A percentile compares a stretch with the other conserved stretches of the same genome.
These are phyloP conservation scores for Drosophila nigritarsus DNA, from an alignment of 2,888 invertebrate species.

Conservation along the genomic window DNA sequence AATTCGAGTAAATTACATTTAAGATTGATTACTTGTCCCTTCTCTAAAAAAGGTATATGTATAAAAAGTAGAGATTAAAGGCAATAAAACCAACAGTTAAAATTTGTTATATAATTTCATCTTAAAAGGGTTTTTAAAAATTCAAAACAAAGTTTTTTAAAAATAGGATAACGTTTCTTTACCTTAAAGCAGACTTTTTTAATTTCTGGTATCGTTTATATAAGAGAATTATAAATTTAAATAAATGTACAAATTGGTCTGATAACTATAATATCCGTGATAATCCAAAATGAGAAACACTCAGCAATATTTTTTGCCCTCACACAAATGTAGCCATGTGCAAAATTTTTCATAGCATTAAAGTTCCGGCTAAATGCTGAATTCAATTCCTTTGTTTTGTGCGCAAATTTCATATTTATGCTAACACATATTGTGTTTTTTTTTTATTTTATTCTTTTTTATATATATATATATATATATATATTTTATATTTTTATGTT, in stretches of 20 bases:
- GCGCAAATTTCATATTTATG: slow-evolving; percentile 34
- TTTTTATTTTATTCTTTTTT: not conserved
- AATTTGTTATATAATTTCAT: not conserved
- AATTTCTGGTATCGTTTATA: rapidly evolving
- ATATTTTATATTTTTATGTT: slow-evolving; percentile 57
- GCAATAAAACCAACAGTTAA: not conserved
- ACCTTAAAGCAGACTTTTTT: not conserved
- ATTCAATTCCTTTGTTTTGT: slow-evolving; percentile 21
- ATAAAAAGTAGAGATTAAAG: not conserved
- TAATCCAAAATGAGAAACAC: not conserved
- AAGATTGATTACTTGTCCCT: not conserved
- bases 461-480: not conserved
- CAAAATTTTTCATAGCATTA: slow-evolving; percentile 5
- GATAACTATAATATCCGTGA: too few relatives aligned
- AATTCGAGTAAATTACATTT: not conserved
- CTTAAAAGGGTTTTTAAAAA: not conserved
- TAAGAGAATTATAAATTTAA: not conserved
- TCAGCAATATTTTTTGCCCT: not conserved
- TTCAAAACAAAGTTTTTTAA: not conserved
- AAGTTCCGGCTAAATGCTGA: slow-evolving; percentile 12
- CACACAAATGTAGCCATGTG: not conserved
- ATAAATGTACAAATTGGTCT: too few relatives aligned
- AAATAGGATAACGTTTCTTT: not conserved
- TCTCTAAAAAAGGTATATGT: not conserved
- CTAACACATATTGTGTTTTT: slow-evolving; percentile 27